Evolutionary conservation across 2,888 invertebrate genomes (phyloP).

Genomic region (Abscondita cerata): DNA sequence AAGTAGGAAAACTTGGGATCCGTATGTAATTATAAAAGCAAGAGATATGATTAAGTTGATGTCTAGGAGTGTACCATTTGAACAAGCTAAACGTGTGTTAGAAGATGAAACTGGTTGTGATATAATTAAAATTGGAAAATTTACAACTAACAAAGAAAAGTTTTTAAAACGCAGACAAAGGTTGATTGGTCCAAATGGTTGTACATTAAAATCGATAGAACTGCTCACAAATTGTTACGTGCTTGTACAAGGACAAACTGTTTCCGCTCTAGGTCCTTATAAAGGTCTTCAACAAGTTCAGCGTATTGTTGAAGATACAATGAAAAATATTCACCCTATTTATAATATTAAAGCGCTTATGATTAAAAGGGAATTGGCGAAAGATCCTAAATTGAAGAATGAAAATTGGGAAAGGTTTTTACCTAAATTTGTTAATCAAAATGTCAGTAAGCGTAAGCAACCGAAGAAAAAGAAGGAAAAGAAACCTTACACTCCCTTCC

Average conservation of each 20-base stretch:
- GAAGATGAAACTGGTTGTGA: constrained; percentile 94
- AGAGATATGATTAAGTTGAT: constrained; percentile 94
- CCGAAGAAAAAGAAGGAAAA: constrained; percentile 89
- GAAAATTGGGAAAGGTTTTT: constrained; percentile 97
- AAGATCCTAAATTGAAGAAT: constrained; percentile 88
- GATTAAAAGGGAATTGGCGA: constrained; percentile 95
- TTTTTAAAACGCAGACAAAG: constrained; percentile 95
- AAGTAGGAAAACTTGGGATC: constrained; percentile 98
- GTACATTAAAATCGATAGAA: constrained; percentile 96
- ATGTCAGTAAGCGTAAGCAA: constrained; percentile 85
- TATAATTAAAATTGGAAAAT: constrained; percentile 93
- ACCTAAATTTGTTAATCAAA: constrained; percentile 90
- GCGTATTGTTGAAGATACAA: constrained; percentile 92
- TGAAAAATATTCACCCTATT: constrained; percentile 99
- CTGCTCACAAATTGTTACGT: constrained; percentile 96
- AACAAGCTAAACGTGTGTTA: constrained; percentile 87
- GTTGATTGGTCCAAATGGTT: constrained; percentile 96
- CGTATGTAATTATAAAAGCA: constrained; percentile 95
- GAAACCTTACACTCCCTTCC: constrained; percentile 97
- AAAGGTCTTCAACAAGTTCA: constrained; percentile 87
- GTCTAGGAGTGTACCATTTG: constrained; percentile 95
- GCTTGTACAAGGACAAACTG: constrained; percentile 96
- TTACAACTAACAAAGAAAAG: constrained; percentile 90
- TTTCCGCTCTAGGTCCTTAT: constrained; percentile 95
- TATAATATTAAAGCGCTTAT: constrained; percentile 97